phyloP scores from a whole-genome alignment of 1,140 invertebrate genomes.

The Grapholita molesta region DNA sequence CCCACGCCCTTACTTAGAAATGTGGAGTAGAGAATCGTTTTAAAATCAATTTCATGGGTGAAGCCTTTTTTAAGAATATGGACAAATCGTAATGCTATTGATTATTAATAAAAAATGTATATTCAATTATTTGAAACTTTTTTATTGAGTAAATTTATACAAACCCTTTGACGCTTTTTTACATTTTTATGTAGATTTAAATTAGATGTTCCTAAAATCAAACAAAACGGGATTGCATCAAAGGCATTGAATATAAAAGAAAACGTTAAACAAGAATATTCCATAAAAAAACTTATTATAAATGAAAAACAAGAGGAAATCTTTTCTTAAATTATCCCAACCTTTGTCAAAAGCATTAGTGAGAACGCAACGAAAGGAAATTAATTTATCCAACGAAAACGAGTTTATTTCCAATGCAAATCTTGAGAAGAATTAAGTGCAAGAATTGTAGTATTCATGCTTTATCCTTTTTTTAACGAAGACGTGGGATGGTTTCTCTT shows the following conservation, averaged over 20 bases:
- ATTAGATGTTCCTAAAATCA: background rate
- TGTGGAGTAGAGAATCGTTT: too few relatives aligned
- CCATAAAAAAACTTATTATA: conserved; percentile 14
- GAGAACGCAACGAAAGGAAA: background rate
- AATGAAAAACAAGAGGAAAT: background rate
- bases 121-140: too few relatives aligned
- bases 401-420: background rate
- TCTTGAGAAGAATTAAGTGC: background rate
- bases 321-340: conserved; percentile 2
- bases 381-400: background rate
- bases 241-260: background rate
- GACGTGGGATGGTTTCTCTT: too few relatives aligned
- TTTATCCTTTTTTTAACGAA: too few relatives aligned
- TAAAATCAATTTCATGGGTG: too few relatives aligned
- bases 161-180: too few relatives aligned
- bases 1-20: too few relatives aligned
- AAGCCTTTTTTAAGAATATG: too few relatives aligned
- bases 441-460: background rate
- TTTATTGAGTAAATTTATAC: too few relatives aligned
- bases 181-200: too few relatives aligned
- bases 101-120: too few relatives aligned
- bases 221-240: background rate
- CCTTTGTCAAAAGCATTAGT: background rate
- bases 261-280: conserved; percentile 24
- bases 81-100: too few relatives aligned